phyloP scores from a whole-genome alignment of 2,797 vertebrate species.

The Momotus momota region DNA sequence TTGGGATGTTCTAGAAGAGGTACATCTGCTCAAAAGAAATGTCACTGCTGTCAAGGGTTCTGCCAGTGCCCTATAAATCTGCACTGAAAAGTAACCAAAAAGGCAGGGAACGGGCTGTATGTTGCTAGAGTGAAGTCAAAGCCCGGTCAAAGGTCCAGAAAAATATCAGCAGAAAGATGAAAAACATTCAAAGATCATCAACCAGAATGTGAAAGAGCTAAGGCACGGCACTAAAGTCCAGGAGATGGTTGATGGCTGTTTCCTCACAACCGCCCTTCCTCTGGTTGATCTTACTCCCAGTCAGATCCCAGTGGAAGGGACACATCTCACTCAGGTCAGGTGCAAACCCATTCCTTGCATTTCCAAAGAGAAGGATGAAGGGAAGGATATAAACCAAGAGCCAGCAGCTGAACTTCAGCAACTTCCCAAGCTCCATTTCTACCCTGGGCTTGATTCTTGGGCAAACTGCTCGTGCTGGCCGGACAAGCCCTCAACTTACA shows the following conservation, averaged over 20 bases:
- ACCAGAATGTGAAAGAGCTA: background rate
- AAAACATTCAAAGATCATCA: background rate
- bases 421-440: background rate
- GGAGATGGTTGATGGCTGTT: background rate
- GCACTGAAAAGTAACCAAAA: background rate
- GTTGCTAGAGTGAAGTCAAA: background rate
- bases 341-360: background rate
- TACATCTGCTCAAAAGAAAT: background rate
- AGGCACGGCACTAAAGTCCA: background rate
- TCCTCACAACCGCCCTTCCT: rapidly evolving
- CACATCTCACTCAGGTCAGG: background rate
- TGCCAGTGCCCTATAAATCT: background rate
- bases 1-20: background rate
- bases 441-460: background rate
- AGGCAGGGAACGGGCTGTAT: background rate
- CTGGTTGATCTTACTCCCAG: rapidly evolving
- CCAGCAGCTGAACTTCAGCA: background rate
- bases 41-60: background rate
- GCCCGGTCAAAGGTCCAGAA: background rate
- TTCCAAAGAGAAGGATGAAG: background rate
- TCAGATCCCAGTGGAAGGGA: rapidly evolving
- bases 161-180: background rate
- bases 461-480: background rate
- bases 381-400: background rate
- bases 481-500: background rate